Conservation (phyloP, 2,113 vertebrate species). For the Dissostichus mawsoni region DNA sequence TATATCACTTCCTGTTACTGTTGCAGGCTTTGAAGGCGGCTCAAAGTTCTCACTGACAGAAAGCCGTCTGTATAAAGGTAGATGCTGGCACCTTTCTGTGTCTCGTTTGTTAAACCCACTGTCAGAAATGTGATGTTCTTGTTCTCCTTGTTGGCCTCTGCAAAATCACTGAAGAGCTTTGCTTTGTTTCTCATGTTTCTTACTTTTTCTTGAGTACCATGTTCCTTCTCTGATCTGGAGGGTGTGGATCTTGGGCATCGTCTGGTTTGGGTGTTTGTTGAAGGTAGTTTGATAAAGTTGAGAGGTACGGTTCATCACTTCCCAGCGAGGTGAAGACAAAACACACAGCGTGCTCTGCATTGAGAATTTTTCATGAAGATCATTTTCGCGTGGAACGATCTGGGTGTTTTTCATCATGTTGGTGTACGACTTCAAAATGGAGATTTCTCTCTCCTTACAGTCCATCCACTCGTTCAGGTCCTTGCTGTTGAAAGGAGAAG, state of each 20-base stretch:
- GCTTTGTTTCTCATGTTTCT: not conserved
- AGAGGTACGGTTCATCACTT: no score
- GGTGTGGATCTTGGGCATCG: not conserved
- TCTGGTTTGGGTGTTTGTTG: not conserved
- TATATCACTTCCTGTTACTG: constrained; percentile 1
- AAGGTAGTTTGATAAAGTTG: constrained; percentile 37
- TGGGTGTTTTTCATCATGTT: no score
- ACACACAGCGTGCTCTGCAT: no score
- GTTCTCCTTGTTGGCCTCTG: not conserved
- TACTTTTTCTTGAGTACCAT: constrained; percentile 29
- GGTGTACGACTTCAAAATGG: no score
- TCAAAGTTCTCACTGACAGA: constrained; percentile 33
- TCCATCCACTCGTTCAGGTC: no score
- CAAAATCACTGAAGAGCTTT: constrained; percentile 58
- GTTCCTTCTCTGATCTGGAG: constrained; percentile 33
- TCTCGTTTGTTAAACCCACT: no score
- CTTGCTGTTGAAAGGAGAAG: constrained; percentile 18
- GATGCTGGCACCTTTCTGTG: no score
- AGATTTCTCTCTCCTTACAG: no score
- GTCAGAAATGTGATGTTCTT: no score
- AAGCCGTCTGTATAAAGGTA: not conserved
- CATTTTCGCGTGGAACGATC: no score
- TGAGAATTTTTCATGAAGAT: no score
- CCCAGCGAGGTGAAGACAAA: no score
- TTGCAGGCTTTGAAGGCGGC: constrained; percentile 55